phyloP scores from a whole-genome alignment of 2,888 invertebrate genomes.

The Desoria tigrina region DNA sequence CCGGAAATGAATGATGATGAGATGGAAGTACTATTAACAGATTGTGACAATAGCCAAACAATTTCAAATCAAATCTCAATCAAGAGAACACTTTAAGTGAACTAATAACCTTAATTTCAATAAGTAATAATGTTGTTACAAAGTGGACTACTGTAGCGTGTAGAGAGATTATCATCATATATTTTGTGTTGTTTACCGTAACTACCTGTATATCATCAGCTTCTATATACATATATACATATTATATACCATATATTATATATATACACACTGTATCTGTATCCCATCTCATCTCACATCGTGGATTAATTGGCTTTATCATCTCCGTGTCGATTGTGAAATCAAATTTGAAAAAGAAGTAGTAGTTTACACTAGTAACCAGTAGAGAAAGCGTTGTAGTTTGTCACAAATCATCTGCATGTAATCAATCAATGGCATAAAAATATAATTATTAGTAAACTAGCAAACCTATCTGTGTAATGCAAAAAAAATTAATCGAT shows the following conservation, averaged over 20 bases:
- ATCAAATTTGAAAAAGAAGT: too few species aligned
- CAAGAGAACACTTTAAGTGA: slow-evolving; percentile 10
- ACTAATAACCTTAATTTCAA: slow-evolving; percentile 6
- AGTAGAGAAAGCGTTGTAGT: background rate
- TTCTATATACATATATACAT: too few species aligned
- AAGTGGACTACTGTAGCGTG: background rate
- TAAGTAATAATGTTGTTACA: slow-evolving; percentile 12
- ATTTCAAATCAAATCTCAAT: slow-evolving; percentile 21
- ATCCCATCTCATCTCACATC: too few species aligned
- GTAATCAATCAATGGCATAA: background rate
- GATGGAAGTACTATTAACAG: slow-evolving; percentile 12
- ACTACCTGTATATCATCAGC: too few species aligned
- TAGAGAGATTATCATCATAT: slow-evolving; percentile 11
- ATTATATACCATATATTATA: too few species aligned
- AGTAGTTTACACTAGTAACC: too few species aligned
- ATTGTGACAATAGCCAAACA: slow-evolving; percentile 19
- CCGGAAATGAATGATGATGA: slow-evolving; percentile 1
- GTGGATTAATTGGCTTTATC: too few species aligned
- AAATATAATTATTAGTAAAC: background rate
- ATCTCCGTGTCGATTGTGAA: too few species aligned
- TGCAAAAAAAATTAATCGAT: too few species aligned
- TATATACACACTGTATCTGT: too few species aligned
- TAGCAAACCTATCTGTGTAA: too few species aligned
- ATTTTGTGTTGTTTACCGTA: slow-evolving; percentile 8
- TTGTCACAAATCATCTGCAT: slow-evolving; percentile 3